These are phyloP conservation scores for Galerucella pusilla DNA, from an alignment of 2,888 invertebrate species.

Conservation along the genomic window DNA sequence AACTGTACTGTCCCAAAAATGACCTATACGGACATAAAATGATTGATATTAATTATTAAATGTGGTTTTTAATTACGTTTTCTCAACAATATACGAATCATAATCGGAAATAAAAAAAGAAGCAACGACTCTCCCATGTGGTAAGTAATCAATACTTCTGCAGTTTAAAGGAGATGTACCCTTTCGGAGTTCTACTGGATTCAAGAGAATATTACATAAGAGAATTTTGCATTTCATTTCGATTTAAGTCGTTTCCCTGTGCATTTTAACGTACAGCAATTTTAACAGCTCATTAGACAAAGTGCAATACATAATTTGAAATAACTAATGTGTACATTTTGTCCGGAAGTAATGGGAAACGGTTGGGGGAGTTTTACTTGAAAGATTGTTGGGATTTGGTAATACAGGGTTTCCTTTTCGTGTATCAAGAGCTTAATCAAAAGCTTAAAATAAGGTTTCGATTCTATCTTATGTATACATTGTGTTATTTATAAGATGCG, in stretches of 20 bases:
- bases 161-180: constrained; percentile 60
- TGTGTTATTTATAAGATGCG: too few relatives aligned
- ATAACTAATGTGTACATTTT: too few relatives aligned
- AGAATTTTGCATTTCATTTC: not conserved
- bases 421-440: too few relatives aligned
- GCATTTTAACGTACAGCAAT: not conserved
- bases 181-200: constrained; percentile 9
- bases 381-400: too few relatives aligned
- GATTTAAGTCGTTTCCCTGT: not conserved
- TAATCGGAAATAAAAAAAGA: constrained; percentile 48
- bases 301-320: too few relatives aligned
- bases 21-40: not conserved
- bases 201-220: not conserved
- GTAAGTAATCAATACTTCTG: constrained; percentile 62
- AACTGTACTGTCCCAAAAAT: too few relatives aligned
- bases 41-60: not conserved
- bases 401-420: too few relatives aligned
- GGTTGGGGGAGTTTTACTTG: too few relatives aligned
- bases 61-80: not conserved
- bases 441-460: too few relatives aligned
- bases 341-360: too few relatives aligned
- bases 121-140: constrained; percentile 48
- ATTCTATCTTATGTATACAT: too few relatives aligned
- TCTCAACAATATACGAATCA: constrained; percentile 25
- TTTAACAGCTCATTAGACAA: too few relatives aligned